Evolutionary conservation across 2,888 invertebrate genomes (phyloP), one percentile per base, ranked within the genome.

Genomic region (Heliconius sara): DNA sequence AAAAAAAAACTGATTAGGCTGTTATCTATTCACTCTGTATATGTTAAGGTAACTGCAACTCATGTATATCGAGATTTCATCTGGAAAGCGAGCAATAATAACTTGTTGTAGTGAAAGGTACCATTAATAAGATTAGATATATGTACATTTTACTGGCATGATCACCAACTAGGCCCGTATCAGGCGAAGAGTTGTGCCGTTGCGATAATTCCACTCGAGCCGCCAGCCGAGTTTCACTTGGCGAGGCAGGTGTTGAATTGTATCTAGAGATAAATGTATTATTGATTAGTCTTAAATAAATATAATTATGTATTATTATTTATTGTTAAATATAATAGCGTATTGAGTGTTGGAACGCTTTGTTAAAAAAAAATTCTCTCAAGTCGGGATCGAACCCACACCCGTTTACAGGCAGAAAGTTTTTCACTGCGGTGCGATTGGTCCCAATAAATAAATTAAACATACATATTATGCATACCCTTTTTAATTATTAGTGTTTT

Each of bases 241-340:
- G 97, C 90, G 93, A 96, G 27, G 95, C 95, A 9, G 95, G 95
- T 79, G 95, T 95, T 47, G 95, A 95, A 82, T 95, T 95, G 87
- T 95, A 95, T 87, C 95, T 95, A 80, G 79, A 73, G 67, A 39
- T 47, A 57, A n/a, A 75, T 25, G 60, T 13, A 76, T 80, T 72
- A 47, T 71, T 72, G 25, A 27, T 73, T 70, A 73, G 77, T 3
- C 57, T 68, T 16, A 39, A 43, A 77, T 68, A 60, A 74, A n/a
- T 57, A 43, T 68, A 68, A 68, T 43, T 71, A 65, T 19, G 19
- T 52, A 7, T 52, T 52, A 52, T 52, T 52, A 52, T 52, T 22
- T 52, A 52, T 52, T 22, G 0, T 52, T 52, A 52, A 52, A 52
- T 52, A 52, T 19, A 52, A 57, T n/a, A 57, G 9, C n/a, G 0